Base-by-base conservation (phyloP, 2,797 vertebrate species). In the Buceros bicornis region DNA sequence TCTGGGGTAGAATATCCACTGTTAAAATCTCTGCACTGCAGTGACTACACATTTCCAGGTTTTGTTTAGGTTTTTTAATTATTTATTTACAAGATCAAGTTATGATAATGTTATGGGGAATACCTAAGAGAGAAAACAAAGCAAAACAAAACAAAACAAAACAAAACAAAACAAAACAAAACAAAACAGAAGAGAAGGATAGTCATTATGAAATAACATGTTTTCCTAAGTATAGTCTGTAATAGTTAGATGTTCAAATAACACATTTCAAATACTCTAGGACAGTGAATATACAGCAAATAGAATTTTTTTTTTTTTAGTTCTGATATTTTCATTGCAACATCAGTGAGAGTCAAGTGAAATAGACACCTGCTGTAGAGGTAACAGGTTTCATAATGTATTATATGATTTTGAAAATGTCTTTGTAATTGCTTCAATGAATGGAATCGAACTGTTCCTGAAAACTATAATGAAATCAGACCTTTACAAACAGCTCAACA, bases 11-110 rank as follows among this genome's bases (percentile, higher is more conserved):
- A 61, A 33, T 48, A 60, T 35, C 2, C 6, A 26, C 2, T 56
- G 3, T 51, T 50, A 64, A 81, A 83, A 82, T 56, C 24, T 80
- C 74, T 89, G 8, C 17, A 33, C 6, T 60, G 8, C 4, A 79
- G 9, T 51, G n/a, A n/a, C 5, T 78, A 3, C 8, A 72, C 1
- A 5, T 64, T 8, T 58, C 4, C 11, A 48, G 4, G 4, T 6
- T 80, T 80, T 65, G 2, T 45, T 81, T 37, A 48, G 22, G 21
- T 28, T 45, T 78, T 50, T 26, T 50, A 40, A 54, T 43, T 71
- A 56, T 67, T 50, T 85, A 80, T 86, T 58, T 62, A 31, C 2
- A 47, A 33, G 4, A 61, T 31, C 2, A 5, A 50, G 50, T 66
- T 54, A 70, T 47, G 8, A 11, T 40, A 73, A 62, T 5, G 18